Evolutionary conservation across 2,888 invertebrate species (phyloP), one percentile per base, ranked within the genome.

Genomic region (Atrina japonica): DNA sequence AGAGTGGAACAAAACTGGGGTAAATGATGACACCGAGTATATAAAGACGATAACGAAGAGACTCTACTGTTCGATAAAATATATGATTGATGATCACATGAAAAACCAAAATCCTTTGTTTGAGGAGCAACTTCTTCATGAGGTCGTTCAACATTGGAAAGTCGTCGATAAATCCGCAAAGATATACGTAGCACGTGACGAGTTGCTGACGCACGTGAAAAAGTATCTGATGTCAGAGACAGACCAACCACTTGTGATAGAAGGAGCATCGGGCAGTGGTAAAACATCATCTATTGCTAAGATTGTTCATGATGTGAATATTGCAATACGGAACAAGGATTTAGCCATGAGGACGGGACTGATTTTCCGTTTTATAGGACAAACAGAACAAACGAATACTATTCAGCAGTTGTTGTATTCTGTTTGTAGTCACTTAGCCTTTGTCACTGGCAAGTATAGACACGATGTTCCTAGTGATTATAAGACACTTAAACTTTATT

Each of bases 231-330:
- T 81, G 0, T 64, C 76, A 1, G 81, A 84, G 35, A 81, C 85
- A 2, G 79, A 82, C 45, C 83, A 86, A 59, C 83, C 87, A 6
- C 58, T 88, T 6, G 84, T 88, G 2, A 66, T 88, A 0, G 65
- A 74, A 58, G 87, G 86, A 1, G 78, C 73, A 53, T 69, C 81
- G 1, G 88, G 88, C 0, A 78, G 80, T 53, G 88, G 88, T 9
- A 88, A 88, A 63, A 83, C 87, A 6, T 80, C 86, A 2, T 60
- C 87, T 7, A 81, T 88, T 65, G 82, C 86, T 11, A 86, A 83
- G 56, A 80, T 80, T 16, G 82, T 81, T 1, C 67, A 74, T 49
- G 73, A 78, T 61, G 82, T 81, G 2, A 77, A 78, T 45, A 73
- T 73, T 30, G 75, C 78, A 11, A 71, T 83, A 1, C 16, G 52